Evolutionary conservation across 2,113 vertebrate species (phyloP).

Genomic region (Cinclus cinclus): DNA sequence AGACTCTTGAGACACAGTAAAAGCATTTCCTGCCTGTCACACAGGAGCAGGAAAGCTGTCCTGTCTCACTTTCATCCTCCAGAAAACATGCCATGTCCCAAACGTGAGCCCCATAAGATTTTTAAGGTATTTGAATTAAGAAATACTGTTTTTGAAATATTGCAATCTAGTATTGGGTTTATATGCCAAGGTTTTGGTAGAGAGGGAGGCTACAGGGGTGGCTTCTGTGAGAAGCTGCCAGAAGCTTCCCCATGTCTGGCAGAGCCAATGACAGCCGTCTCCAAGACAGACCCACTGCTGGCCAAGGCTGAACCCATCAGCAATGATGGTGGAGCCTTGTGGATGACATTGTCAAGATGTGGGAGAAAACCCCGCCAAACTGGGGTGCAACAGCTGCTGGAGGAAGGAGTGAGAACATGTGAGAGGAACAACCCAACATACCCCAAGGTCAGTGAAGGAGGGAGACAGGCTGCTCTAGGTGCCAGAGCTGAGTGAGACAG

Average conservation of each 20-base stretch:
- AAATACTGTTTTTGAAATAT: neutral
- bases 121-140: neutral
- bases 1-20: neutral
- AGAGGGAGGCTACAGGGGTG: neutral
- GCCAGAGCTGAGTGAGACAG: neutral
- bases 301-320: neutral
- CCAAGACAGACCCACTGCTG: neutral
- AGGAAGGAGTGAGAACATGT: neutral
- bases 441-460: neutral
- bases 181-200: neutral
- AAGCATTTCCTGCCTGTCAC: neutral
- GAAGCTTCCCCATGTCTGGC: rapidly evolving
- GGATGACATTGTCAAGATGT: neutral
- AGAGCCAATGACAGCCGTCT: neutral
- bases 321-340: neutral
- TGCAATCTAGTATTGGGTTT: neutral
- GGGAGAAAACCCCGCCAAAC: neutral
- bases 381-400: neutral
- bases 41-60: neutral
- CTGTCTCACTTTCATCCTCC: neutral
- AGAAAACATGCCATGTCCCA: neutral
- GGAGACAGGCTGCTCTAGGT: neutral
- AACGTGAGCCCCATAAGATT: neutral
- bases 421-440: neutral
- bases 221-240: neutral